Percentiles rank a stretch among this genome's conserved stretches.
Evolutionary conservation across 2,797 vertebrate genomes (phyloP).

Genomic region (Orientallactaga sibirica): DNA sequence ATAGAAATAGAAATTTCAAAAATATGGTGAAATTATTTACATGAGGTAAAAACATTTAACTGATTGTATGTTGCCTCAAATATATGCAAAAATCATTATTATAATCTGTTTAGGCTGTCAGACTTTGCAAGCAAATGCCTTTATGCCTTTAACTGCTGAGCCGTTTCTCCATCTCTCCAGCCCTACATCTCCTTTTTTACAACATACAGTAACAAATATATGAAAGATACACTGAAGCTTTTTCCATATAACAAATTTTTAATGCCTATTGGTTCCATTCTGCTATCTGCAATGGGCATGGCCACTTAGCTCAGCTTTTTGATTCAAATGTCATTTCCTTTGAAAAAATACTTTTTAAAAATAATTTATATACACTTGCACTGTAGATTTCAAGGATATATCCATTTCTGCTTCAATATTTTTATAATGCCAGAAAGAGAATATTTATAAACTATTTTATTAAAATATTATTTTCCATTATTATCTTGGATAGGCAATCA

Average conservation of each 20-base stretch:
- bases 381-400: background rate
- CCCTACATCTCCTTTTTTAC: background rate
- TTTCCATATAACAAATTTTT: background rate
- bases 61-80: background rate
- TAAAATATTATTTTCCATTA: background rate
- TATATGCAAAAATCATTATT: background rate
- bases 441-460: background rate
- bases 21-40: conserved; percentile 13
- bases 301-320: background rate
- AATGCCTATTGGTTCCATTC: background rate
- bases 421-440: background rate
- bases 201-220: background rate
- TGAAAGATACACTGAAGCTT: background rate
- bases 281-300: background rate
- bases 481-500: background rate
- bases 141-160: too few relatives aligned
- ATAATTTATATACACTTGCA: background rate
- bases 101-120: background rate
- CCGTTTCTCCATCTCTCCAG: too few relatives aligned
- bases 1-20: conserved; percentile 17
- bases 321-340: background rate
- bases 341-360: background rate
- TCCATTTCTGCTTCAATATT: background rate
- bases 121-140: too few relatives aligned
- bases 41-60: conserved; percentile 13